Conservation (phyloP, 2,888 invertebrate species). For the Nudaria mundana region DNA sequence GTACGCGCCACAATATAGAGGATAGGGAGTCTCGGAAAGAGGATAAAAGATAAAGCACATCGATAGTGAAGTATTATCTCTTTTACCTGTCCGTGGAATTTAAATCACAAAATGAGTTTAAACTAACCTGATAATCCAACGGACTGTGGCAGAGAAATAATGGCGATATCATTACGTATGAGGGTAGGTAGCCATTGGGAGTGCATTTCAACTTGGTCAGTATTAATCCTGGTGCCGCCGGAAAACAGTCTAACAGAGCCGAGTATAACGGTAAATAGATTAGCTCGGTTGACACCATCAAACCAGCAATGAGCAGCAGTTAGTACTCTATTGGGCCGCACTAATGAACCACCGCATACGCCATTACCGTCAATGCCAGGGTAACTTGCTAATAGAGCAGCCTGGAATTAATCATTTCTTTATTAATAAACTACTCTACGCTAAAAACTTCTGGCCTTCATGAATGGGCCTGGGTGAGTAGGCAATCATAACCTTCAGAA, state of each 20-base stretch:
- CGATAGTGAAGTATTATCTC: too few relatives aligned
- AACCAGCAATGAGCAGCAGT: constrained; percentile 5
- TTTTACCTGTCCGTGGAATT: too few relatives aligned
- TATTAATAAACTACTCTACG: too few relatives aligned
- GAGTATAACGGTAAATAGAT: constrained; percentile 1
- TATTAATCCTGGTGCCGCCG: not conserved
- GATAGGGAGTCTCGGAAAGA: too few relatives aligned
- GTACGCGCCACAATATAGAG: too few relatives aligned
- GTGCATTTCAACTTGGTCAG: not conserved
- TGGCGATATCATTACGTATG: constrained; percentile 1
- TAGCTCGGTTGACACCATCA: not conserved
- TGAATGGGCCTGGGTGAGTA: too few relatives aligned
- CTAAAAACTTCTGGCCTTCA: too few relatives aligned
- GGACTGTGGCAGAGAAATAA: not conserved
- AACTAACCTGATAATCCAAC: not conserved
- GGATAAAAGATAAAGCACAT: too few relatives aligned
- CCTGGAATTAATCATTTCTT: too few relatives aligned
- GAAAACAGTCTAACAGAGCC: not conserved
- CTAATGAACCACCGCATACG: constrained; percentile 1
- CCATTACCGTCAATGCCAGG: not conserved
- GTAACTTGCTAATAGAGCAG: not conserved
- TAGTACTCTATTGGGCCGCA: not conserved
- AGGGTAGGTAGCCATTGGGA: not conserved
- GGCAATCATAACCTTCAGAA: too few relatives aligned
- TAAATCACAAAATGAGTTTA: too few relatives aligned